A percentile compares a stretch with the other conserved stretches of the same genome.
These are phyloP conservation scores for Trachelus tabidus DNA, from an alignment of 2,888 invertebrate species.

Conservation along the genomic window DNA sequence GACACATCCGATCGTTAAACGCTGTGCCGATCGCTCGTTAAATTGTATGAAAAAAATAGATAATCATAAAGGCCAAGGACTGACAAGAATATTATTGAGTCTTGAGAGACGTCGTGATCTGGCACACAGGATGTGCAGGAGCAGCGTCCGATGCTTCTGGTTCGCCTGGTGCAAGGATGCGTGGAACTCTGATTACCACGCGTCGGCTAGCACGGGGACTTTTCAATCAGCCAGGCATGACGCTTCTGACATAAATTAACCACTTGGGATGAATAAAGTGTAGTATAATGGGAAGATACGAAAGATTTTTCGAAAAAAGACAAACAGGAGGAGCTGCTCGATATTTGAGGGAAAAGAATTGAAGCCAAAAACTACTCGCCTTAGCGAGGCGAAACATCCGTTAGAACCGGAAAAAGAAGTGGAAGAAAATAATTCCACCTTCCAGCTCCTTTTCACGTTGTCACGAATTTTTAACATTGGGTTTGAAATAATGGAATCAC, in stretches of 20 bases:
- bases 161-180: not conserved
- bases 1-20: not conserved
- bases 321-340: not conserved
- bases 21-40: not conserved
- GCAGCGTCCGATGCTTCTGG: not conserved
- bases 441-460: not conserved
- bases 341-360: not conserved
- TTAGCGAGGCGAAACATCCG: not conserved
- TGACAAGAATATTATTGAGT: not conserved
- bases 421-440: not conserved
- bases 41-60: not conserved
- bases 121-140: not conserved
- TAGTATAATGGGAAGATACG: not conserved
- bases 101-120: not conserved
- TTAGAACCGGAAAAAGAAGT: not conserved
- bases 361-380: not conserved
- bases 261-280: not conserved
- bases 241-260: not conserved
- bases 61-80: not conserved
- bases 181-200: not conserved
- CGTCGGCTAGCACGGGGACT: not conserved
- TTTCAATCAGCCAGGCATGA: not conserved
- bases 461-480: too few species aligned
- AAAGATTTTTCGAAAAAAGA: not conserved
- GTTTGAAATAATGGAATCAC: not conserved